Conservation (phyloP, 2,888 invertebrate species). For the Enoplolaimus lenunculus region DNA sequence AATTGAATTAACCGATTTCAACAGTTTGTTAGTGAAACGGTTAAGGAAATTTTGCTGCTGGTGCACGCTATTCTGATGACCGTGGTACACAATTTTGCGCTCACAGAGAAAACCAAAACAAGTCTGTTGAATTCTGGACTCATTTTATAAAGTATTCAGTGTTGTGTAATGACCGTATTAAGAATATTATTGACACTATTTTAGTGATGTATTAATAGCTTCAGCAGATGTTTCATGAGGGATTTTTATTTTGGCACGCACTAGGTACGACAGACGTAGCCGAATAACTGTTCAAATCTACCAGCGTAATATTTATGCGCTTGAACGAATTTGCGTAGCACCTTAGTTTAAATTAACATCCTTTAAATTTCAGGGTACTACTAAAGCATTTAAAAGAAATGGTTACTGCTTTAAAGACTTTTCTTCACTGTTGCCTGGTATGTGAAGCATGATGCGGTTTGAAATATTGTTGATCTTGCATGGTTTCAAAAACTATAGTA, state of each 20-base stretch:
- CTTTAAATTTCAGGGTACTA: too few relatives aligned
- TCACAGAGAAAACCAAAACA: not conserved
- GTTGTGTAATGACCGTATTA: not conserved
- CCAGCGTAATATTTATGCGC: not conserved
- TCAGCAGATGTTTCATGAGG: not conserved
- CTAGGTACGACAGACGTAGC: constrained; percentile 4
- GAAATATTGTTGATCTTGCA: too few relatives aligned
- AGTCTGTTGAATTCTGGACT: constrained; percentile 2
- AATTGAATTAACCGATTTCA: not conserved
- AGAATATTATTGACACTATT: not conserved
- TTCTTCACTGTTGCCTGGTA: too few relatives aligned
- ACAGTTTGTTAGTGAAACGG: not conserved
- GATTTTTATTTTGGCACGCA: not conserved
- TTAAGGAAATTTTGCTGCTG: not conserved
- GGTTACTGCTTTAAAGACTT: too few relatives aligned
- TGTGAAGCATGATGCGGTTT: too few relatives aligned
- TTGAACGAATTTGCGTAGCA: too few relatives aligned
- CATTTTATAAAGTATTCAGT: constrained; percentile 7
- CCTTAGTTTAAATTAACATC: too few relatives aligned
- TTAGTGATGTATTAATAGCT: not conserved
- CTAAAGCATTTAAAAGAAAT: too few relatives aligned
- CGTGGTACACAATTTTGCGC: not conserved
- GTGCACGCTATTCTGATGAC: constrained; percentile 7
- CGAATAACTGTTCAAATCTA: not conserved
- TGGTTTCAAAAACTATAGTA: too few relatives aligned